Percentiles rank a stretch among this genome's conserved stretches.
These are phyloP conservation scores for Serranus cabrilla DNA, from an alignment of 2,797 vertebrate genomes.

Conservation along the genomic window DNA sequence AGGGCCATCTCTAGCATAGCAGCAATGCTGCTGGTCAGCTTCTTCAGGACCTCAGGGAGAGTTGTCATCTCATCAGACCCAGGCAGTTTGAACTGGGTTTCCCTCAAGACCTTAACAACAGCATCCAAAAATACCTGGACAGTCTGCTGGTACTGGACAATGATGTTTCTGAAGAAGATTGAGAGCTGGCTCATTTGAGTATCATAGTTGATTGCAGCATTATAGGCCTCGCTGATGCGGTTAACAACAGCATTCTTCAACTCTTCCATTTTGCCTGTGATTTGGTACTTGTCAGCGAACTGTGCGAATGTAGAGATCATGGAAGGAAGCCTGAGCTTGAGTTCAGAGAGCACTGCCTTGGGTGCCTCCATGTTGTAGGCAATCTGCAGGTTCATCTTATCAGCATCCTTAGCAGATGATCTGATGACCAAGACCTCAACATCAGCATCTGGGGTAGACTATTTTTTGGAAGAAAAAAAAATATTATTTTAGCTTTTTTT, in stretches of 20 bases:
- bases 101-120: constrained; percentile 84
- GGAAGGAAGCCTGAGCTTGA: constrained; percentile 84
- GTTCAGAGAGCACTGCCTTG: constrained; percentile 78
- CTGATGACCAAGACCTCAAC: constrained; percentile 86
- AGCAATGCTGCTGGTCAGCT: constrained; percentile 72
- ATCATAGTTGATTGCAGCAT: constrained; percentile 66
- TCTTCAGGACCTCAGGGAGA: constrained; percentile 80
- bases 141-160: constrained; percentile 65
- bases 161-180: constrained; percentile 77
- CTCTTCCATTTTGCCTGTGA: constrained; percentile 79
- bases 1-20: constrained; percentile 68
- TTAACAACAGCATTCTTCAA: constrained; percentile 79
- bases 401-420: constrained; percentile 70
- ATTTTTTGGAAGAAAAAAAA: constrained; percentile 44
- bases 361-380: constrained; percentile 87
- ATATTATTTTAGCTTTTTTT: constrained; percentile 3
- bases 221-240: constrained; percentile 75
- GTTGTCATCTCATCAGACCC: constrained; percentile 82
- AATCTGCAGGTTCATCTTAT: constrained; percentile 82
- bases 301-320: constrained; percentile 70
- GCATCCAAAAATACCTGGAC: constrained; percentile 82
- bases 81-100: constrained; percentile 87
- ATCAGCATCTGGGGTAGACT: constrained; percentile 88
- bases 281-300: constrained; percentile 84
- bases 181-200: constrained; percentile 79